Conservation (phyloP, 1,140 invertebrate genomes). For the Drosophila kepulauana region DNA sequence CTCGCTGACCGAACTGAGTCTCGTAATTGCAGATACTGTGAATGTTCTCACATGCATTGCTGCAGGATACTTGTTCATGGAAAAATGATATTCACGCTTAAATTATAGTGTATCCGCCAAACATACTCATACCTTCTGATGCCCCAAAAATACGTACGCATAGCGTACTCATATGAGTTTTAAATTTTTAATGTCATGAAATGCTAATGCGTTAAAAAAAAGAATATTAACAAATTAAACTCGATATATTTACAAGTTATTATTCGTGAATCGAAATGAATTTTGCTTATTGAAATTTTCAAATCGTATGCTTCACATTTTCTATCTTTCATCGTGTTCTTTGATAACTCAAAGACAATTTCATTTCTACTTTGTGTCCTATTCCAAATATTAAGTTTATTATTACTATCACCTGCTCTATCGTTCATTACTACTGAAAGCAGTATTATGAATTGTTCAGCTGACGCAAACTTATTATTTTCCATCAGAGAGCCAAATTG, state of each 20-base stretch:
- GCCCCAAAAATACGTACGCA: conserved; percentile 30
- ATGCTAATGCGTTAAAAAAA: no score
- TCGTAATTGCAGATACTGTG: conserved; percentile 82
- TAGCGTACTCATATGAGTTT: not conserved
- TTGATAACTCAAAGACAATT: no score
- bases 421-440: not conserved
- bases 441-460: conserved; percentile 27
- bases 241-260: no score
- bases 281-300: no score
- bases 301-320: no score
- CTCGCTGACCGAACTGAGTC: conserved; percentile 19
- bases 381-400: no score
- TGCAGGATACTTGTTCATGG: conserved; percentile 83
- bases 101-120: conserved; percentile 77
- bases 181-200: no score
- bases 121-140: conserved; percentile 35
- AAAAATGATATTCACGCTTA: conserved; percentile 84
- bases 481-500: conserved; percentile 78
- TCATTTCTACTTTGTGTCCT: no score
- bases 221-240: no score
- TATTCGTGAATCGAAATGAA: no score
- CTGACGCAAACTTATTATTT: conserved; percentile 79
- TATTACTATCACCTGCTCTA: not conserved
- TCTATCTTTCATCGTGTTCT: no score
- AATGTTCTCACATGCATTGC: conserved; percentile 82